Conservation (phyloP, 2,113 vertebrate species). For the Sapayoa aenigma region DNA sequence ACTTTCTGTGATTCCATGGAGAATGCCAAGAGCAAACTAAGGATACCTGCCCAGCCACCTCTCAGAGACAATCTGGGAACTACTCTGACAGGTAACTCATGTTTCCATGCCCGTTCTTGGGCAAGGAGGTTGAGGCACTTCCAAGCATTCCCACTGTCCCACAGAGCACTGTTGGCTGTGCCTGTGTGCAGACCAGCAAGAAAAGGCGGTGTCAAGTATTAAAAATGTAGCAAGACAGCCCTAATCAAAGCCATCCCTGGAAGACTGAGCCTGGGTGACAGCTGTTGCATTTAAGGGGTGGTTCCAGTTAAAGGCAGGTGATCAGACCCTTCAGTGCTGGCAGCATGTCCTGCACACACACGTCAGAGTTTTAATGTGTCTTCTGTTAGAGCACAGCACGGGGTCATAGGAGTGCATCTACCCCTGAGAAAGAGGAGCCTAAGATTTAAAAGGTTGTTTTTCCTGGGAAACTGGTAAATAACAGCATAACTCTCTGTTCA, state of each 20-base stretch:
- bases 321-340: not conserved
- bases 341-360: rapidly evolving
- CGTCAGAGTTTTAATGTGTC: not conserved
- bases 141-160: not conserved
- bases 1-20: not conserved
- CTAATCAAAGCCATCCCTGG: not conserved
- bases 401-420: rapidly evolving
- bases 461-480: not conserved
- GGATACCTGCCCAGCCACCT: not conserved
- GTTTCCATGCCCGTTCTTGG: not conserved
- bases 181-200: not conserved
- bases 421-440: not conserved
- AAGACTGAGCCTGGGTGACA: not conserved
- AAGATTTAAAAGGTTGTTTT: not conserved
- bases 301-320: not conserved
- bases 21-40: not conserved
- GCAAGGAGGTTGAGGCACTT: not conserved
- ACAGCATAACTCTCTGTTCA: constrained; percentile 38
- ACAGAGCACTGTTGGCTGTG: not conserved
- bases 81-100: rapidly evolving
- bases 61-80: not conserved
- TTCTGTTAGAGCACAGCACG: not conserved
- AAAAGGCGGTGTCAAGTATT: not conserved
- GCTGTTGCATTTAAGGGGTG: not conserved
- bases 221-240: not conserved